These are phyloP conservation scores for Phania funesta DNA, from an alignment of 2,888 invertebrate species.

Conservation along the genomic window DNA sequence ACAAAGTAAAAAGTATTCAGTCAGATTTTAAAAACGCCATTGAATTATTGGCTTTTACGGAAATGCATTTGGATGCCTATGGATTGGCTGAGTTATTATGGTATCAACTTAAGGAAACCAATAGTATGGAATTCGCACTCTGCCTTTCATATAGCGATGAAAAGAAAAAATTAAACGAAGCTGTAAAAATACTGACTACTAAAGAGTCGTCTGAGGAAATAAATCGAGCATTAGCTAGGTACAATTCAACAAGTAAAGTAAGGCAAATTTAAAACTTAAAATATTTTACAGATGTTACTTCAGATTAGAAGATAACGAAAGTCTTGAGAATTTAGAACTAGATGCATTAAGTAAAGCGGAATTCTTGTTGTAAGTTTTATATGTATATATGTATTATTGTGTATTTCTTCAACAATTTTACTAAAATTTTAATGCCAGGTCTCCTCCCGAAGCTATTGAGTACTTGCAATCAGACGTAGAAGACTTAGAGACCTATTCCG, in stretches of 20 bases:
- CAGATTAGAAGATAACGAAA: constrained; percentile 70
- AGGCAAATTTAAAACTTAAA: not conserved
- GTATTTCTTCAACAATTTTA: not conserved
- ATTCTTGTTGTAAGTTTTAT: constrained; percentile 72
- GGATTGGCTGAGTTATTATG: constrained; percentile 79
- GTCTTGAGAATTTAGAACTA: constrained; percentile 69
- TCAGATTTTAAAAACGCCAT: constrained; percentile 81
- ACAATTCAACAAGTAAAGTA: not conserved
- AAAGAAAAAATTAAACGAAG: constrained; percentile 79
- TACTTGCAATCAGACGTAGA: constrained; percentile 79
- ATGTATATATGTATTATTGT: not conserved
- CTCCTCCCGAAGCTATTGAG: constrained; percentile 82
- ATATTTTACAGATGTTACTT: constrained; percentile 72
- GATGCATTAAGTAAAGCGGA: constrained; percentile 71
- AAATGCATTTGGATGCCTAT: constrained; percentile 81
- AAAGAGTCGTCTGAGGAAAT: constrained; percentile 63
- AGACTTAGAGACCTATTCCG: constrained; percentile 72
- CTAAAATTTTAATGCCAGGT: constrained; percentile 63
- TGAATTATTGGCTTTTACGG: constrained; percentile 81
- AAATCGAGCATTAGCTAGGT: constrained; percentile 73
- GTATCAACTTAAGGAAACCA: constrained; percentile 69
- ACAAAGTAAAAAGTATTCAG: constrained; percentile 78
- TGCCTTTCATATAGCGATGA: constrained; percentile 74
- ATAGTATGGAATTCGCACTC: constrained; percentile 66
- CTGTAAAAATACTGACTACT: constrained; percentile 79